These are phyloP conservation scores for Salticus scenicus DNA, from an alignment of 2,888 invertebrate genomes.

Conservation along the genomic window DNA sequence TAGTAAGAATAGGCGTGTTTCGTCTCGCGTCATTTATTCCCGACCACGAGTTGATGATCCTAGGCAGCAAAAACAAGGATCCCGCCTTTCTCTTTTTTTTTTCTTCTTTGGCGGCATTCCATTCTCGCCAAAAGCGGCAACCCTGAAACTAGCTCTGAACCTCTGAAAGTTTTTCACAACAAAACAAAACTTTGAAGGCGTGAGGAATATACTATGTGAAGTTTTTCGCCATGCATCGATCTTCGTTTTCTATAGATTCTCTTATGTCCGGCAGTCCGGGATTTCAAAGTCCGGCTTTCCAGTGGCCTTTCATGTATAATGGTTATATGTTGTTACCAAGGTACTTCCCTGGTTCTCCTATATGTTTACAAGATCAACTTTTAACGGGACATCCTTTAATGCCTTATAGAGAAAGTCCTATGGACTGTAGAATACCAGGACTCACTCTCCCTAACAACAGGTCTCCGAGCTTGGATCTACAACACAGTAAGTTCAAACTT, in stretches of 20 bases:
- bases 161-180: not conserved
- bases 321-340: slow-evolving; percentile 62
- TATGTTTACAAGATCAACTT: slow-evolving; percentile 42
- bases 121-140: slow-evolving; percentile 22
- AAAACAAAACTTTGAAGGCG: slow-evolving; percentile 16
- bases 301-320: slow-evolving; percentile 63
- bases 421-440: slow-evolving; percentile 46
- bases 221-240: slow-evolving; percentile 53
- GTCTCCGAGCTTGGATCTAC: slow-evolving; percentile 49
- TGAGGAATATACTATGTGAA: slow-evolving; percentile 50
- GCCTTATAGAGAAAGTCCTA: slow-evolving; percentile 36
- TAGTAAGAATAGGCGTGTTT: not conserved
- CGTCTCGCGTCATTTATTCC: not conserved
- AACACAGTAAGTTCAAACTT: slow-evolving; percentile 44
- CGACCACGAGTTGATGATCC: not conserved
- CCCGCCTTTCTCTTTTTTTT: not conserved
- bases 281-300: slow-evolving; percentile 40
- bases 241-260: slow-evolving; percentile 63
- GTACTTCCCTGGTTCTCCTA: slow-evolving; percentile 39
- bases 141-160: slow-evolving; percentile 13
- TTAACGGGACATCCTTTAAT: slow-evolving; percentile 26
- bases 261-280: slow-evolving; percentile 59
- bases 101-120: not conserved
- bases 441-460: slow-evolving; percentile 42
- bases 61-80: not conserved